Conservation (phyloP, 1,140 invertebrate genomes). For the Antheraea pernyi region DNA sequence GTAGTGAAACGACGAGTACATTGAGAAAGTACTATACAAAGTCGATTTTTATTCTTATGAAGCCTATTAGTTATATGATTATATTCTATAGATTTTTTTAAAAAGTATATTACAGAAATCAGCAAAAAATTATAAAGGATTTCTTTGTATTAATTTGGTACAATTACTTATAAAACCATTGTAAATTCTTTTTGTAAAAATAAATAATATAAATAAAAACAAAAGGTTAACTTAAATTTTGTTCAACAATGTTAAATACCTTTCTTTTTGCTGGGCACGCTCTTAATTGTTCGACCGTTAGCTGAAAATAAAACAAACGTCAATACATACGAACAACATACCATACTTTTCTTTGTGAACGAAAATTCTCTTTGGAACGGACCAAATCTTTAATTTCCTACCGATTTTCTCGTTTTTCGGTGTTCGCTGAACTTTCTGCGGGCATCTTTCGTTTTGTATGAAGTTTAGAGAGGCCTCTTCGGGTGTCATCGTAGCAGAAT, state of each 20-base stretch:
- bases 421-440: slow-evolving; percentile 17
- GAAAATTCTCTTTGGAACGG: slow-evolving; percentile 21
- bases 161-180: no score
- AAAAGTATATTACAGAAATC: no score
- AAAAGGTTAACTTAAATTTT: slow-evolving; percentile 3
- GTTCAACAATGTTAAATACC: slow-evolving; percentile 22
- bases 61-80: no score
- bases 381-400: slow-evolving; percentile 29
- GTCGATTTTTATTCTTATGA: no score
- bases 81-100: no score
- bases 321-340: slow-evolving; percentile 21
- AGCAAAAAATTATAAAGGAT: no score
- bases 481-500: not conserved
- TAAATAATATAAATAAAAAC: not conserved
- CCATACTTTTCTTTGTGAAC: slow-evolving; percentile 18
- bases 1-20: no score
- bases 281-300: slow-evolving; percentile 35
- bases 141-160: no score
- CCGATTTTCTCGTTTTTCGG: slow-evolving; percentile 38
- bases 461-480: slow-evolving; percentile 14
- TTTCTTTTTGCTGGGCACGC: slow-evolving; percentile 38
- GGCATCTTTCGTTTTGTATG: slow-evolving; percentile 9
- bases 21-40: no score
- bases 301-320: slow-evolving; percentile 35
- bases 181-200: not conserved